phyloP scores from a whole-genome alignment of 2,888 invertebrate species.

The Chydorus sphaericus region DNA sequence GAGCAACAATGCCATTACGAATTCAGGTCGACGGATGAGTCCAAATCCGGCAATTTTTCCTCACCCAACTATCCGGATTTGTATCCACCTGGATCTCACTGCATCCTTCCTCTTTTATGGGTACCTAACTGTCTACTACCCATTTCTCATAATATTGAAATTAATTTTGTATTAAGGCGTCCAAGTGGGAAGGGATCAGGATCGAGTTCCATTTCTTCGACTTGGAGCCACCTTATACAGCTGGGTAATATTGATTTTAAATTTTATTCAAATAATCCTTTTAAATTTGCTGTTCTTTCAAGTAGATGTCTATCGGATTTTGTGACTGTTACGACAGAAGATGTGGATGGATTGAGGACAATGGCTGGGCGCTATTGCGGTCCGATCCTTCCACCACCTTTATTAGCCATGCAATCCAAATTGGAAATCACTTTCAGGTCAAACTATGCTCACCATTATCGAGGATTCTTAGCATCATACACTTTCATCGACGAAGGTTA shows the following conservation, averaged over 20 bases:
- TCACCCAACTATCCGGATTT: conserved; percentile 12
- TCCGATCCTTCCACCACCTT: conserved; percentile 22
- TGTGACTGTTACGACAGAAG: conserved; percentile 27
- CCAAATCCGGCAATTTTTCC: conserved; percentile 9
- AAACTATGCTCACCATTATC: conserved; percentile 24
- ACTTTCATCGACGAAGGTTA: conserved; percentile 27
- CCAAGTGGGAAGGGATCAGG: conserved; percentile 25
- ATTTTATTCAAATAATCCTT: no score
- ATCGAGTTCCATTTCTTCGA: conserved; percentile 25
- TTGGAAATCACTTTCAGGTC: conserved; percentile 26
- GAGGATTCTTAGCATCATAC: conserved; percentile 26
- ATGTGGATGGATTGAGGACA: conserved; percentile 21
- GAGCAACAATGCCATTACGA: neutral
- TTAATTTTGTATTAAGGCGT: no score
- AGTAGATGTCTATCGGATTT: conserved; percentile 26
- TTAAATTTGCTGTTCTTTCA: neutral
- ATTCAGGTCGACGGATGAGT: conserved; percentile 1
- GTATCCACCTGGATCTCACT: conserved; percentile 6
- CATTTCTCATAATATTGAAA: no score
- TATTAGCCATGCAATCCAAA: conserved; percentile 25
- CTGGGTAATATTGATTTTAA: conserved; percentile 23
- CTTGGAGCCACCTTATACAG: conserved; percentile 25
- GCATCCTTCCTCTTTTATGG: no score
- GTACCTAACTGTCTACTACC: no score
- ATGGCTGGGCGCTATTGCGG: conserved; percentile 27